These are phyloP conservation scores for Peromyscus attwateri DNA, from an alignment of 2,797 vertebrate species.

Conservation along the genomic window DNA sequence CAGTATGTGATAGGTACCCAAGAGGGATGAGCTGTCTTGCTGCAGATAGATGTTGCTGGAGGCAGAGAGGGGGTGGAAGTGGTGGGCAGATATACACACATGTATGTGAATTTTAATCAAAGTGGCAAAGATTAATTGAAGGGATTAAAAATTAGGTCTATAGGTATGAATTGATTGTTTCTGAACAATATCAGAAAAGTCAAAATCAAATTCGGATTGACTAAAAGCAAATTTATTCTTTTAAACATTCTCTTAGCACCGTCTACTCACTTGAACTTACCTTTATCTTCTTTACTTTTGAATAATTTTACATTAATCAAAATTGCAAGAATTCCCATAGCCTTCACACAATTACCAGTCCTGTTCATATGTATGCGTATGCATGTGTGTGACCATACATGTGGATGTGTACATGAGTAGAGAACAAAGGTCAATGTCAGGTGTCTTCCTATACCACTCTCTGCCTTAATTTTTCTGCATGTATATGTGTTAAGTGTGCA, in stretches of 20 bases:
- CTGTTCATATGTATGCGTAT: too few relatives aligned
- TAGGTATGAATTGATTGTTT: neutral
- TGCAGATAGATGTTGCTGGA: neutral
- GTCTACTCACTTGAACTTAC: neutral
- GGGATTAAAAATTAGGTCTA: neutral
- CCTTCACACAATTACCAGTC: neutral
- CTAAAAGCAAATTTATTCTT: slow-evolving; percentile 15
- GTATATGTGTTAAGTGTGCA: neutral
- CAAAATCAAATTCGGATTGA: slow-evolving; percentile 2
- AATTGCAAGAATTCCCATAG: neutral
- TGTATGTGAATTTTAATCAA: neutral
- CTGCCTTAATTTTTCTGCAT: neutral
- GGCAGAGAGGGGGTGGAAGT: neutral
- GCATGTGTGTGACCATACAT: neutral
- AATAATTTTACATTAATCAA: slow-evolving; percentile 28
- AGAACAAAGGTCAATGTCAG: neutral
- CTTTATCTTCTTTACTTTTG: neutral
- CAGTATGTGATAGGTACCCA: neutral
- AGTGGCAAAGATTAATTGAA: neutral
- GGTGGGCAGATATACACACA: too few relatives aligned
- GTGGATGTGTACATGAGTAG: neutral
- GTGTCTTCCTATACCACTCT: neutral
- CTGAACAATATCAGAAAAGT: neutral
- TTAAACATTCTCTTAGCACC: neutral
- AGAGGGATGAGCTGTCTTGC: neutral